Percentiles rank a stretch among this genome's conserved stretches.
Evolutionary conservation across 1,140 invertebrate genomes (phyloP).

Genomic region (Drosophila sulfurigaster): DNA sequence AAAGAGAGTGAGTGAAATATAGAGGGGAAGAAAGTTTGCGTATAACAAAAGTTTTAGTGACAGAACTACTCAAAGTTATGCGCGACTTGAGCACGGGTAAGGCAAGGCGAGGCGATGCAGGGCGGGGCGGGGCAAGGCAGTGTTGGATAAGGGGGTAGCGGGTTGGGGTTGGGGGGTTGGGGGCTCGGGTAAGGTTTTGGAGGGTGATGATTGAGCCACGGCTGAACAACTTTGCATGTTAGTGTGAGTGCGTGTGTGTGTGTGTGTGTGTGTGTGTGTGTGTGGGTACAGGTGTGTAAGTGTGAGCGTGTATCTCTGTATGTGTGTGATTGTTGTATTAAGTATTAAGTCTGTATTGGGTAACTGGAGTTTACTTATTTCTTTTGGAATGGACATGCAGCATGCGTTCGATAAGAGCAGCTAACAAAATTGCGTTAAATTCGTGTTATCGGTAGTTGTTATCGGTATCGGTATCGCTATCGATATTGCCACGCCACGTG

Average conservation of each 20-base stretch:
- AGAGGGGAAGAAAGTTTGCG: conserved; percentile 28
- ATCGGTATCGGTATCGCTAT: conserved; percentile 19
- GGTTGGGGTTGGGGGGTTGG: not conserved
- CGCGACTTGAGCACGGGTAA: not conserved
- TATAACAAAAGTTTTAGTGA: conserved; percentile 32
- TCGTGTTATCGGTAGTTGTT: conserved; percentile 30
- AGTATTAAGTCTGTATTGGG: not conserved
- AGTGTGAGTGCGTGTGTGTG: too few relatives aligned
- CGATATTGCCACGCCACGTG: conserved; percentile 43
- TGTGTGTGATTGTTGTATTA: conserved; percentile 21
- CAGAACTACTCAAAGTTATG: conserved; percentile 46
- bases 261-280: not conserved
- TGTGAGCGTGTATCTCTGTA: conserved; percentile 17
- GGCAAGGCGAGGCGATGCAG: not conserved
- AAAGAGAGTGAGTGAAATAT: conserved; percentile 4
- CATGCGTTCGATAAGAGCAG: conserved; percentile 59
- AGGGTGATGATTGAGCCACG: conserved; percentile 12
- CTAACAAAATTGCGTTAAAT: conserved; percentile 35
- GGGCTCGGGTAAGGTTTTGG: not conserved
- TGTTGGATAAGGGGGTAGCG: not conserved
- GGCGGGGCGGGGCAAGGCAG: not conserved
- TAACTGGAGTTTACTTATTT: conserved; percentile 1
- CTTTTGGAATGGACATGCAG: conserved; percentile 55
- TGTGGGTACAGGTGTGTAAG: conserved; percentile 1
- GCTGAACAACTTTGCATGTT: conserved; percentile 31